These are phyloP conservation scores for Scytalopus superciliaris DNA, from an alignment of 2,113 vertebrate genomes.

Conservation along the genomic window DNA sequence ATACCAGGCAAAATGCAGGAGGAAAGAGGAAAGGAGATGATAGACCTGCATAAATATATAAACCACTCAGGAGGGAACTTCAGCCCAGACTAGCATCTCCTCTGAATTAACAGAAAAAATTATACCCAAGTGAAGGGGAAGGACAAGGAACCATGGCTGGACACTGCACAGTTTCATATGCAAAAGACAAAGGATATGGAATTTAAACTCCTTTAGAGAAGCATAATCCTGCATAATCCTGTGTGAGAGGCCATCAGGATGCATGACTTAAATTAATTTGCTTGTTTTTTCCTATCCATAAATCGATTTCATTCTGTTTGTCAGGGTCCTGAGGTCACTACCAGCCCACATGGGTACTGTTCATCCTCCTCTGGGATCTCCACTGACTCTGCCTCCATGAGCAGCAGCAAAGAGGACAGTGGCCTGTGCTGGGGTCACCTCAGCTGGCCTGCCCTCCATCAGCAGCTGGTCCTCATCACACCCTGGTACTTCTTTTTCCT, in stretches of 20 bases:
- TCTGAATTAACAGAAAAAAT: not conserved
- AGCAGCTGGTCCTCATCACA: rapidly evolving
- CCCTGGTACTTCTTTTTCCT: not conserved
- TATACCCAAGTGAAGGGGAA: not conserved
- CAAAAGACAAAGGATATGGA: not conserved
- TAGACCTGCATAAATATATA: not conserved
- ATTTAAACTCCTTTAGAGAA: not conserved
- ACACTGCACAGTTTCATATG: not conserved
- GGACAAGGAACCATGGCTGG: not conserved
- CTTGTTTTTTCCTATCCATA: not conserved
- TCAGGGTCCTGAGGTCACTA: not conserved
- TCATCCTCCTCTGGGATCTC: rapidly evolving
- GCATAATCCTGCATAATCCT: not conserved
- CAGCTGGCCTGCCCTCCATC: rapidly evolving
- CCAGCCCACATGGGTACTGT: not conserved
- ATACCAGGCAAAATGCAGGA: not conserved
- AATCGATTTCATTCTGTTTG: not conserved
- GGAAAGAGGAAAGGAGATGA: not conserved
- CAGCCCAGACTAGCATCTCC: not conserved
- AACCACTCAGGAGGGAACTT: not conserved
- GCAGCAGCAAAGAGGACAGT: rapidly evolving
- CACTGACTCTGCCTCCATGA: rapidly evolving
- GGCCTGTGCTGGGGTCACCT: not conserved
- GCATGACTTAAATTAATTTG: not conserved
- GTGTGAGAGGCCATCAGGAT: not conserved